Evolutionary conservation across 2,797 vertebrate species (phyloP), one percentile per base, ranked within the genome.

Genomic region (Sebastes steindachneri): DNA sequence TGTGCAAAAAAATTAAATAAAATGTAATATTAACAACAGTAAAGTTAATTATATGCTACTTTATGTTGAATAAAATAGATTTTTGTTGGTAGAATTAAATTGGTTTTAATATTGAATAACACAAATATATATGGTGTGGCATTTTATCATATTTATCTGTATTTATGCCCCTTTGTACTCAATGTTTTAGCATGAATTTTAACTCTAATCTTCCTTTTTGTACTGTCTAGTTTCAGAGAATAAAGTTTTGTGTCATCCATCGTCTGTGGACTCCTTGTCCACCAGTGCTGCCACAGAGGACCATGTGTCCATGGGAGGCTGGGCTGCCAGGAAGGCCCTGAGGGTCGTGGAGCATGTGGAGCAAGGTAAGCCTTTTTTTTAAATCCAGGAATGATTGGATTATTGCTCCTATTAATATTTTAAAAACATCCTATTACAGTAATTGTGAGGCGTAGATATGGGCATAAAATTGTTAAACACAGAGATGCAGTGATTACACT

Each of bases 221-320:
- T 55, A 12, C 21, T 33, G 1, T 95, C 25, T 91, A 99, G 99
- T 99, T 93, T 99, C 99, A 86, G 99, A 99, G 93, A 99, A 97
- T 93, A 99, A 99, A 93, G 97, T 96, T 70, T 94, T 99, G 87
- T 99, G 98, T 89, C 98, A 99, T 85, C 99, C 99, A 0, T 99
- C 99, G 1, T 99, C 98, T 9, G 98, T 99, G 95, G 99, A 99
- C 94, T 99, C 98, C 3, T 95, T 99, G 90, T 99, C 99, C 65
- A 99, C 99, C 82, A 99, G 98, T 4, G 99, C 99, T 17, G 99
- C 98, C 81, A 99, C 98, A 0, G 99, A 99, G 87, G 99, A 99
- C 86, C 99, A 99, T 0, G 98, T 99, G 73, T 99, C 99, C 60
- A 99, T 99, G 99, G 99, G 99, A 84, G 99, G 99, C 87, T 99